These are phyloP conservation scores for Syrrhaptes paradoxus DNA, from an alignment of 2,113 vertebrate genomes.

Conservation along the genomic window DNA sequence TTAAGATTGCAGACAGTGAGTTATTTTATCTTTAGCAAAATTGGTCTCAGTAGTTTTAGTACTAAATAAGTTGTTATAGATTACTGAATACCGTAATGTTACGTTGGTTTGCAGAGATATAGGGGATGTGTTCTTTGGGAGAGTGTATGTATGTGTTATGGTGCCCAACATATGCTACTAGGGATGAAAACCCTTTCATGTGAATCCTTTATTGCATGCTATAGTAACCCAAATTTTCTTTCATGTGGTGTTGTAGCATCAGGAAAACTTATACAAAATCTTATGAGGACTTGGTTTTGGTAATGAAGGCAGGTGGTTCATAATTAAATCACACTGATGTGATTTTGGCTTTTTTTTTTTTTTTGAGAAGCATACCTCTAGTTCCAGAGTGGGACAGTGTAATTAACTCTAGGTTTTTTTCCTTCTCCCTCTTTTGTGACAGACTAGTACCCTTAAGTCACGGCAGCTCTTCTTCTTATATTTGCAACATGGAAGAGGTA, in stretches of 20 bases:
- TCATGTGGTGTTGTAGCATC: neutral
- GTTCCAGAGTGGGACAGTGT: neutral
- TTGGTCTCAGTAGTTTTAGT: neutral
- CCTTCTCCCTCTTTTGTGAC: neutral
- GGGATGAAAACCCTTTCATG: neutral
- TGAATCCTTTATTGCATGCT: neutral
- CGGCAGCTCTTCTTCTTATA: neutral
- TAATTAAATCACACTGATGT: neutral
- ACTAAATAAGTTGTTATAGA: neutral
- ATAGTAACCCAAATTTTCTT: neutral
- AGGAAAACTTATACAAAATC: neutral
- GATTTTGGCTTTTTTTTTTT: neutral
- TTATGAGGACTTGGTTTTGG: neutral
- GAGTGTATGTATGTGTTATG: neutral
- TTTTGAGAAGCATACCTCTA: neutral
- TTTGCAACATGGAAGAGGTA: neutral
- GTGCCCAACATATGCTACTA: neutral
- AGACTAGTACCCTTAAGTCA: neutral
- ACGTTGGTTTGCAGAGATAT: neutral
- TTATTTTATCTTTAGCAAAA: neutral
- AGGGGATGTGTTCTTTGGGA: neutral
- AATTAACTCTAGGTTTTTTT: neutral
- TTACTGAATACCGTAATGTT: neutral
- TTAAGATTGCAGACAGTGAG: neutral
- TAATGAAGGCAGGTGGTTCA: neutral